Conservation (phyloP, 2,113 vertebrate genomes). For the Hipposideros armiger region DNA sequence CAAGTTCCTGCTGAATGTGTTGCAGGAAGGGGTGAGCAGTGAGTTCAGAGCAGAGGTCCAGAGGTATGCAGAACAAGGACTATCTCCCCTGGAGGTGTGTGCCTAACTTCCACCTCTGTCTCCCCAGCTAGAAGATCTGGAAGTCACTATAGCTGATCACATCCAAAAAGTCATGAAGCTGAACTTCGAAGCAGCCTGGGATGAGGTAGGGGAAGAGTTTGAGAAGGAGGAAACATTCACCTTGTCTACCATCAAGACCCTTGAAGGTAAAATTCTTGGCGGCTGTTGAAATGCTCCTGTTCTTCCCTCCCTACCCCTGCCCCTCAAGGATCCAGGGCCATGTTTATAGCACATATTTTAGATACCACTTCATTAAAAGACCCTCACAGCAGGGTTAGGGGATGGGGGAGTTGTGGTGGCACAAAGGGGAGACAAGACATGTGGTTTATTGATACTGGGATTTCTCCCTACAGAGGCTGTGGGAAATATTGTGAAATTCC, state of each 20-base stretch:
- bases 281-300: not conserved
- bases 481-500: constrained; percentile 90
- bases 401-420: not conserved
- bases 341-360: not conserved
- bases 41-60: not conserved
- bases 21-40: not conserved
- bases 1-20: fast-evolving
- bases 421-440: no score
- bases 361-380: not conserved
- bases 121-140: constrained; percentile 90
- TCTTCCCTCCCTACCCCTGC: not conserved
- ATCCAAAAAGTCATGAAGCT: constrained; percentile 91
- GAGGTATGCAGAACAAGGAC: no score
- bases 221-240: constrained; percentile 93
- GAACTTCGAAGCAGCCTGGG: constrained; percentile 92
- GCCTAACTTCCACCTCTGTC: not conserved
- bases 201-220: constrained; percentile 90
- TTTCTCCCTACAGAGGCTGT: constrained; percentile 88
- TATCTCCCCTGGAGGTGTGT: not conserved
- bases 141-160: constrained; percentile 90
- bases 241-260: constrained; percentile 90
- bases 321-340: not conserved
- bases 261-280: constrained; percentile 87
- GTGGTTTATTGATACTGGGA: not conserved
- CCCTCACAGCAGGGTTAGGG: not conserved